Conservation (phyloP, 64 coral and sea anemone species). For the Stylophora pistillata region DNA sequence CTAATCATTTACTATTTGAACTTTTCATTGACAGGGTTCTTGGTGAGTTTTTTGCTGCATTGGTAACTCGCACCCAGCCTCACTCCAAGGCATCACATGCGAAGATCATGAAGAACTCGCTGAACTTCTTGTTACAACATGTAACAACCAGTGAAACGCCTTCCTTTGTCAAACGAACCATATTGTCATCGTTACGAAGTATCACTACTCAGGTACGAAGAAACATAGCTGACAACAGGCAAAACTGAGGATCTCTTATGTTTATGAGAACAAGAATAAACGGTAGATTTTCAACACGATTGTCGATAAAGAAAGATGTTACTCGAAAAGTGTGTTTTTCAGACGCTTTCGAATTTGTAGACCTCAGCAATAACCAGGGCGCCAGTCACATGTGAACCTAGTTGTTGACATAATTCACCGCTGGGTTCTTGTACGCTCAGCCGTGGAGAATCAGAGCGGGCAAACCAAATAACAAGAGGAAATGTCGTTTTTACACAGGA, state of each 20-base stretch:
- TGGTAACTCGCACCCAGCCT: background rate
- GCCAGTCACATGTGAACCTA: no score
- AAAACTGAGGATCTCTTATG: background rate
- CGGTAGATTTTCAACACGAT: no score
- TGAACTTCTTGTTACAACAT: slow-evolving; percentile 52
- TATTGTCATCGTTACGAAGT: slow-evolving; percentile 49
- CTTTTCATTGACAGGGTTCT: background rate
- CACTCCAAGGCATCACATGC: slow-evolving; percentile 50
- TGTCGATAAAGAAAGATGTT: no score
- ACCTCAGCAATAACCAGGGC: no score
- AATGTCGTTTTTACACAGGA: background rate
- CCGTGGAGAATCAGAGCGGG: no score
- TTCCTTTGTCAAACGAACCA: slow-evolving; percentile 33
- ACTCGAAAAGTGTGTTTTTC: no score
- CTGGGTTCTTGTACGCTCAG: no score
- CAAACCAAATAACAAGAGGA: background rate
- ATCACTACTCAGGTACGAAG: slow-evolving; percentile 63
- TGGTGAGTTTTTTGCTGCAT: slow-evolving; percentile 10
- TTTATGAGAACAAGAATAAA: no score
- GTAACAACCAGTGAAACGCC: slow-evolving; percentile 57
- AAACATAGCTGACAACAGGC: background rate
- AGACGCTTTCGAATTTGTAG: no score
- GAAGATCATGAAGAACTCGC: slow-evolving; percentile 16
- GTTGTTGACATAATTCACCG: no score
- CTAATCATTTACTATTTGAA: background rate